Percentiles rank a stretch among this genome's conserved stretches.
Conservation (phyloP, 1,140 invertebrate genomes). For the Anadara kagoshimensis region DNA sequence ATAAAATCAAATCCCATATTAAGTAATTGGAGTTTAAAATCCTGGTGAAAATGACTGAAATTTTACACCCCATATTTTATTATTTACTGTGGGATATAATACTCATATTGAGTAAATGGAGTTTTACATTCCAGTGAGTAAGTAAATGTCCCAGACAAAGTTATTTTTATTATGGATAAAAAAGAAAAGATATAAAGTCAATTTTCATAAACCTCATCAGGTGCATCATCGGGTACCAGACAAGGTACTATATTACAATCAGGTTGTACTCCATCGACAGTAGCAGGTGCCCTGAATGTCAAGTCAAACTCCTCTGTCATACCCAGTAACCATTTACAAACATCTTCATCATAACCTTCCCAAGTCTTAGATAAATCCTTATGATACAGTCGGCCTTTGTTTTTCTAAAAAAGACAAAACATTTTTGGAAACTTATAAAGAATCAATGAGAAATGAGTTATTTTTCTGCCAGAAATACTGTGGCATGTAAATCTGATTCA, state of each 20-base stretch:
- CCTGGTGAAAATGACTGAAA: too few species aligned
- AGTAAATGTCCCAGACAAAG: too few species aligned
- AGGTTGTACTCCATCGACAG: constrained; percentile 61
- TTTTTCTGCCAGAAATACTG: background rate
- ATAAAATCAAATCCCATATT: too few species aligned
- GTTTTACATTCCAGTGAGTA: too few species aligned
- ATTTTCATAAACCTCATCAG: background rate
- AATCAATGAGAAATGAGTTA: background rate
- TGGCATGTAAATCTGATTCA: too few species aligned
- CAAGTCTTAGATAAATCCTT: constrained; percentile 63
- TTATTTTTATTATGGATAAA: too few species aligned
- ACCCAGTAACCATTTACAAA: constrained; percentile 69
- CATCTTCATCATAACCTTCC: constrained; percentile 55
- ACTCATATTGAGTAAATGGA: too few species aligned
- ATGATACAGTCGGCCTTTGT: constrained; percentile 63
- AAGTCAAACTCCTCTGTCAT: constrained; percentile 72
- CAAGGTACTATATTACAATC: constrained; percentile 67
- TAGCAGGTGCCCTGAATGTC: constrained; percentile 66
- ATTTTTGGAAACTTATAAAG: background rate
- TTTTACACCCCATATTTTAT: too few species aligned
- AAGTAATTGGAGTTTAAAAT: too few species aligned
- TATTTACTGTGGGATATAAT: too few species aligned
- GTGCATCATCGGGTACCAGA: constrained; percentile 46
- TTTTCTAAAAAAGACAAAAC: too few species aligned
- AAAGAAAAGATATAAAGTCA: background rate